Base-by-base conservation (phyloP, 2,113 vertebrate species). In the Polyodon spathula region DNA sequence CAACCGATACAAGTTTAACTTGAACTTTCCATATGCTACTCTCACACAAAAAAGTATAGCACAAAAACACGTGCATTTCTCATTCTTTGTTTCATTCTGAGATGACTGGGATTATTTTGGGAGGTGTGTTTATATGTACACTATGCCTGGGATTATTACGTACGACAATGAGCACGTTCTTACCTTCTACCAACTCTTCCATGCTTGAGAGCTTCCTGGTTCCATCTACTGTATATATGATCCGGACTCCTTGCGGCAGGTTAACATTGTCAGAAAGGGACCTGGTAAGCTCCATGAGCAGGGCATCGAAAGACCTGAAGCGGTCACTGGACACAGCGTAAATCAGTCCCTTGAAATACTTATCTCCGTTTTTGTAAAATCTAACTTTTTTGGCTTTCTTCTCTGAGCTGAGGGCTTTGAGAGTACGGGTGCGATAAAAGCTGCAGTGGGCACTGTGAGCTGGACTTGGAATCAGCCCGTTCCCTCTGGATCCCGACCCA, bases 361-460 rank as follows among this genome's bases (percentile, higher is more conserved):
- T 88, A 87, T 99, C 96, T 8, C 96, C 96, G 9, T 99, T 99
- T 61, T 94, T 86, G 77, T 97, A 99, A 73, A 99, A 99, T 2
- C 94, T 90, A 60, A 96, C 93, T 81, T 94, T 97, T 44, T 85
- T 86, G 39, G 96, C 95, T 65, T 89, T 95, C 78, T 90, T 95
- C 87, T 97, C 96, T 0, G 92, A 89, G 55, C 92, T 93, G 64
- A 99, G 94, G 14, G 96, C 90, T 88, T 96, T 95, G 74, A 97
- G 81, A 4, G 93, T 97, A 59, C 96, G 95, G 41, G 94, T 94
- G 63, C 96, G 91, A 81, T 96, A 98, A 68, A 97, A 93, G 73
- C 93, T 97, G 76, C 95, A 98, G 84, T 97, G 95, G 17, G 96
- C 94, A 56, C 96, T 98, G 83, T 98, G 95, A 8, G 95, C 96